Conservation (phyloP, 2,888 invertebrate species). For the Rotaria magnacalcarata region DNA sequence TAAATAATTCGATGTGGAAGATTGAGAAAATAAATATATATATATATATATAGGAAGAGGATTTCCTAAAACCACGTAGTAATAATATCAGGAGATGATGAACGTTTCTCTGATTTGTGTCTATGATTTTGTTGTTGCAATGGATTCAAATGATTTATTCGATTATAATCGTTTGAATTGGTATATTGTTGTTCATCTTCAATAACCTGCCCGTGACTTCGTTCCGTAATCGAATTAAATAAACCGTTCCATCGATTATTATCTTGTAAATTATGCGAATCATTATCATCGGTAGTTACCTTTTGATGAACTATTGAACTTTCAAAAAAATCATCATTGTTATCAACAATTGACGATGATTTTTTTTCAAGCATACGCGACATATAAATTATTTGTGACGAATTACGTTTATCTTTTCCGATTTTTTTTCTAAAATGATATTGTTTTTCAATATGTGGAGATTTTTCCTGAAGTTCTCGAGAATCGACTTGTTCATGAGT, state of each 20-base stretch:
- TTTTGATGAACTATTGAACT: not conserved
- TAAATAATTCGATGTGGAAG: not conserved
- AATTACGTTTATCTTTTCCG: too few relatives aligned
- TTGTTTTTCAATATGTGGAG: not conserved
- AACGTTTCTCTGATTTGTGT: not conserved
- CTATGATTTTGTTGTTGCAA: not conserved
- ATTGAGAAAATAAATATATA: not conserved
- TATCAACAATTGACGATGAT: not conserved
- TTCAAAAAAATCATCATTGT: not conserved
- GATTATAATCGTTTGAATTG: not conserved
- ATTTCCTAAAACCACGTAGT: not conserved
- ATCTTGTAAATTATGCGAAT: not conserved
- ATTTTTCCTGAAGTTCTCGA: not conserved
- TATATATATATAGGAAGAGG: not conserved
- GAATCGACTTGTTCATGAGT: not conserved
- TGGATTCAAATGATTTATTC: not conserved
- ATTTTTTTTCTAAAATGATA: not conserved
- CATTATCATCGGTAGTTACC: not conserved
- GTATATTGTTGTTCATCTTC: not conserved
- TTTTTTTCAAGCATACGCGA: not conserved
- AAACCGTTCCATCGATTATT: not conserved
- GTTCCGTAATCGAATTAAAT: not conserved
- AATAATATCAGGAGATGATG: not conserved
- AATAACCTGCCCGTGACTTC: not conserved
- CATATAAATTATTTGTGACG: too few relatives aligned